Conservation (phyloP, 2,113 vertebrate genomes). For the Callospermophilus lateralis region DNA sequence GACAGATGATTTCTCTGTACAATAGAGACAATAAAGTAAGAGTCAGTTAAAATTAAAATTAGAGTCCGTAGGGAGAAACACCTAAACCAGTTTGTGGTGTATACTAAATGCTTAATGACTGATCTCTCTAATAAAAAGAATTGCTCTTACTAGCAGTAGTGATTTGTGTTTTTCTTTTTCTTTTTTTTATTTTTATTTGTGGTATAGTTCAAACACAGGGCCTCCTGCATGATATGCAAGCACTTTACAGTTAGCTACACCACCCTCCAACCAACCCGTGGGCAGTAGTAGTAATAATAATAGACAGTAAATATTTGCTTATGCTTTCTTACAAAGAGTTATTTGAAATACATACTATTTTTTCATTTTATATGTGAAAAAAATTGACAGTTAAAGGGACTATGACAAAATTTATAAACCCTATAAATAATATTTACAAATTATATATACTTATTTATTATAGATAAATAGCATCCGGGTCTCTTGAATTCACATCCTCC, state of each 20-base stretch:
- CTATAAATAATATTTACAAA: background rate
- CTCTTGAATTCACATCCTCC: background rate
- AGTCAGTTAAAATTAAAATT: background rate
- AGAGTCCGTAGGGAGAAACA: background rate
- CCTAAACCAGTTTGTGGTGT: background rate
- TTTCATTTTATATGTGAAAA: background rate
- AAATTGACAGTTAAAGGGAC: background rate
- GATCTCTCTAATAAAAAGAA: background rate
- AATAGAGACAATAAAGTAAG: background rate
- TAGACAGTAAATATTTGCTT: background rate
- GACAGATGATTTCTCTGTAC: background rate
- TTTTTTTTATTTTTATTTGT: background rate
- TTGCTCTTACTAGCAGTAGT: background rate
- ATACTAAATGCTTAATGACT: background rate
- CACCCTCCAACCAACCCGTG: background rate
- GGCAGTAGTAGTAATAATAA: background rate
- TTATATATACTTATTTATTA: background rate
- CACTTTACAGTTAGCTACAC: background rate
- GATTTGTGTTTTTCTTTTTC: background rate
- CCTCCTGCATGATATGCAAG: background rate
- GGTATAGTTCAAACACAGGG: background rate
- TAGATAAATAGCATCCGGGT: background rate
- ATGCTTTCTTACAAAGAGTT: background rate
- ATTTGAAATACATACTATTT: background rate
- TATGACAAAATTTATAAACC: background rate